Base-by-base conservation (phyloP, 2,797 vertebrate species). In the Botia almorhae region DNA sequence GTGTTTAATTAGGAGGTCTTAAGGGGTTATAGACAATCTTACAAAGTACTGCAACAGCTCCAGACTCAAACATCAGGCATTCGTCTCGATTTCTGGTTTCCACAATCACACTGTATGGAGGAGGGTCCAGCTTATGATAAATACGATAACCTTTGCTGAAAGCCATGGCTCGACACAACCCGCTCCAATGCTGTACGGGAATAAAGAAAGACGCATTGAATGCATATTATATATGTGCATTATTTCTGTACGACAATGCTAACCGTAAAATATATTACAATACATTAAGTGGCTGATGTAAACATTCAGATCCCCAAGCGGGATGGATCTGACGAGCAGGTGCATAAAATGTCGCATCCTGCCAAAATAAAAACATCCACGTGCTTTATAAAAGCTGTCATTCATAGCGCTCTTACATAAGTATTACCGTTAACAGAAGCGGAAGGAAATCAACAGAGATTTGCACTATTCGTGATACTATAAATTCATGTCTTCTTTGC, bases 91-190 rank as follows among this genome's bases (percentile, higher is more conserved):
- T 94, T 87, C 97, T 93, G 1, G 96, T 94, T 92, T 99, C 98
- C 89, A 98, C 97, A 7, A 99, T 95, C 84, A 98, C 94, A 74
- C 98, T 99, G 93, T 98, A 98, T 48, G 97, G 96, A 23, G 96
- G 95, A 0, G 97, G 96, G 83, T 99, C 98, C 93, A 98, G 88
- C 90, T 99, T 98, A 93, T 99, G 98, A 91, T 96, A 98, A 90
- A 99, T 95, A 43, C 98, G 95, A 88, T 96, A 99, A 88, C 98
- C 98, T 93, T 99, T 99, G 91, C 98, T 99, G 94, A 99, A 99
- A 87, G 98, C 97, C 98, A 99, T 99, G 84, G 82, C 86, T 76
- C 82, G 86, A 89, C 85, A 83, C 84, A 85, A 84, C 82, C 81
- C 82, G 79, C 55, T 74, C 85, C 83, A 87, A 78, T 91, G 87